phyloP scores from a whole-genome alignment of 2,113 vertebrate genomes.

The Elephas maximus region DNA sequence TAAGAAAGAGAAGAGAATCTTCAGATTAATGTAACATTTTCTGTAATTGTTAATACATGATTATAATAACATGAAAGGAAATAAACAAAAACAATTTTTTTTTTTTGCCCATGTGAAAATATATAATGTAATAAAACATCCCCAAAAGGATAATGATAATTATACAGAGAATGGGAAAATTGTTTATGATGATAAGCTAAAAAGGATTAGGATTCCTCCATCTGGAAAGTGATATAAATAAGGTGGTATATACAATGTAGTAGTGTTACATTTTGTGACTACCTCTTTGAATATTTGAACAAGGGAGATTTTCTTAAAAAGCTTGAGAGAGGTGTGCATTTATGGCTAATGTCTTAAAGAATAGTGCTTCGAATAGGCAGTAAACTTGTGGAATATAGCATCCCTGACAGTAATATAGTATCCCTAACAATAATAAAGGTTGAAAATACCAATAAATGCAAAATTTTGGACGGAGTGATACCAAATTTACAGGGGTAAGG shows the following conservation, averaged over 20 bases:
- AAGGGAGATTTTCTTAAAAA: neutral
- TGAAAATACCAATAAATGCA: constrained; percentile 39
- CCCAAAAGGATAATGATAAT: neutral
- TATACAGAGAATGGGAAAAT: neutral
- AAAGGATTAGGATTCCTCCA: neutral
- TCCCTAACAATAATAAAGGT: neutral
- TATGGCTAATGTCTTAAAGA: constrained; percentile 10
- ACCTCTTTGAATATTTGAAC: neutral
- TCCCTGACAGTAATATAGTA: neutral
- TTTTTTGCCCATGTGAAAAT: constrained; percentile 60
- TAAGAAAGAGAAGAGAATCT: constrained; percentile 16
- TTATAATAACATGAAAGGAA: constrained; percentile 24
- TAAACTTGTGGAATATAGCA: neutral
- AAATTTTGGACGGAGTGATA: neutral
- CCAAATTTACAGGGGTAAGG: neutral
- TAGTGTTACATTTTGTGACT: constrained; percentile 20
- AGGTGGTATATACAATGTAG: neutral
- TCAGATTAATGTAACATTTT: constrained; percentile 38
- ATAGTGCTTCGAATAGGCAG: neutral
- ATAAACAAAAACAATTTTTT: constrained; percentile 48
- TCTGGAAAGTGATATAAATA: neutral
- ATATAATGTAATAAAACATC: neutral
- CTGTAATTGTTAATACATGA: constrained; percentile 42
- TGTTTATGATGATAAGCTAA: constrained; percentile 14
- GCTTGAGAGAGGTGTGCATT: neutral